Evolutionary conservation across 1,140 invertebrate species (phyloP), one percentile per base, ranked within the genome.

Genomic region (Hycleus phaleratus): DNA sequence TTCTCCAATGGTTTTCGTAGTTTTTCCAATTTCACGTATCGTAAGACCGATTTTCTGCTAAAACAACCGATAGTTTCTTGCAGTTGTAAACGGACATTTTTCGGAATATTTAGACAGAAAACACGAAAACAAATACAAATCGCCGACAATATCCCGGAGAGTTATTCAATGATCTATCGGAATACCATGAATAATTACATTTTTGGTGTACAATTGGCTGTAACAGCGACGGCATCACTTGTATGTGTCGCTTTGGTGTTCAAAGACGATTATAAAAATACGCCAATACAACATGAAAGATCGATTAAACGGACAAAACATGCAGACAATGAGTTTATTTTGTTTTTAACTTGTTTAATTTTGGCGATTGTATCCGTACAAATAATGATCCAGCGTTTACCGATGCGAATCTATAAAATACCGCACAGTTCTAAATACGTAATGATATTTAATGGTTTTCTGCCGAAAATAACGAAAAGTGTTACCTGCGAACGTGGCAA

Each of bases 341-440:
- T 49, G 24, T 49, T 59, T 26, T 7, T 49, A 4, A 9, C 40
- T 11, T 18, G 39, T 26, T 55, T 59, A 26, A 8, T 55, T 1
- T 2, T 38, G 11, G 25, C 55, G 26, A 4, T 40, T 6, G 11
- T 55, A 7, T 18, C 26, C 2, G 12, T 55, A 9, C 49, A 55
- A 26, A 7, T 46, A 24, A 26, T 59, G 38, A 26, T 55, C 7
- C 48, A 18, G 8, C 56, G 47, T 42, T 49, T 60, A 54, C 65
- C 65, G 7, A n/a, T 63, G 2, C 46, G 65, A 12, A 67, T 67
- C 7, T 67, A 67, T 46, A 39, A 44, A 44, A 58, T 54, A 24
- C 25, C 51, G 9, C 24, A 48, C n/a, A 44, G 24, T 8, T 11
- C 49, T 4, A 55, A 59, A 40, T 67, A 60, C 40, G 60, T 67